Evolutionary conservation across 2,113 vertebrate genomes (phyloP).

Genomic region (Prochilodus magdalenae): DNA sequence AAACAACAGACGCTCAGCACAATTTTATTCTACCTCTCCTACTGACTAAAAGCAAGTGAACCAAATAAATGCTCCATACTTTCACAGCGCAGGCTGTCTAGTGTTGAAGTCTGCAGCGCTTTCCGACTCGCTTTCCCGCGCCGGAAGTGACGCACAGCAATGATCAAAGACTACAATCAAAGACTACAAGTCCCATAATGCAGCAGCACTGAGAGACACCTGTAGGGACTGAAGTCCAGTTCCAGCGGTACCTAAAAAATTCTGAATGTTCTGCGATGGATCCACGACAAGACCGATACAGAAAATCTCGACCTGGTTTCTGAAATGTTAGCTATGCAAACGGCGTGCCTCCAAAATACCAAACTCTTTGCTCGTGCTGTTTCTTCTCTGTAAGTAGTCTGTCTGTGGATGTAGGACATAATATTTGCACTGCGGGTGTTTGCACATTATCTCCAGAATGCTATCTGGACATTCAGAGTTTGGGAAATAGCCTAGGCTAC

Average conservation of each 20-base stretch:
- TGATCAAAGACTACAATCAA: not conserved
- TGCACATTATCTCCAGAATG: no score
- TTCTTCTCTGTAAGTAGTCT: slow-evolving; percentile 28
- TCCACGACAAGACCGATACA: no score
- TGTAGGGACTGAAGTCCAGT: not conserved
- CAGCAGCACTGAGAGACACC: not conserved
- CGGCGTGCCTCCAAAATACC: not conserved
- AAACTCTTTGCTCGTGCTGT: slow-evolving; percentile 13
- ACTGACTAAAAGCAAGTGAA: not conserved
- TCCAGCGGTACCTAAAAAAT: not conserved
- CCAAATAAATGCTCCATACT: not conserved
- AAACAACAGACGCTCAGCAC: no score
- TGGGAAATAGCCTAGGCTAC: no score
- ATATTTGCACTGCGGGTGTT: no score
- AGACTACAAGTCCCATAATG: slow-evolving; percentile 25
- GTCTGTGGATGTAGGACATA: not conserved
- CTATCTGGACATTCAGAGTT: no score
- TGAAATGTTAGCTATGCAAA: not conserved
- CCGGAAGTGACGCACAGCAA: slow-evolving; percentile 1
- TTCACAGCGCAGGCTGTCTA: not conserved
- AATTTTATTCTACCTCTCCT: no score
- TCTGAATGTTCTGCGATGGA: not conserved
- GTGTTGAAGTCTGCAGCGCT: not conserved
- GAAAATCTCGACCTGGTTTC: not conserved
- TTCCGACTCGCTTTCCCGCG: slow-evolving; percentile 24